Evolutionary conservation across 2,888 invertebrate species (phyloP), one percentile per base, ranked within the genome.

Genomic region (Neelides folsomi): DNA sequence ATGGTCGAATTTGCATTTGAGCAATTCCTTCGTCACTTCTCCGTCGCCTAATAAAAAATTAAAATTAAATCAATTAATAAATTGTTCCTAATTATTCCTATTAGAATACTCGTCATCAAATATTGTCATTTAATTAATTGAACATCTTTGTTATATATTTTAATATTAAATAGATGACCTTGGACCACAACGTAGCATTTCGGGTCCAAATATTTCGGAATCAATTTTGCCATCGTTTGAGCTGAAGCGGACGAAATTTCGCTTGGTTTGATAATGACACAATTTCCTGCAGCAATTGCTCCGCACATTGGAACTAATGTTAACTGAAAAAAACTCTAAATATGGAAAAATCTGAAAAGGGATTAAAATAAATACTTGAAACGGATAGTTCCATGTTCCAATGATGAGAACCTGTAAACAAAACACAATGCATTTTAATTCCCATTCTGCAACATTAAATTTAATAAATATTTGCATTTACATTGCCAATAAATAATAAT

Each of bases 311-410:
- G 94, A 49, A 82, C 72, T 18, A 93, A 67, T 1, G 82, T 73
- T 52, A 95, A 73, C 66, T 89, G 88, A 15, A 94, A 68, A 0
- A 39, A n/a, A n/a, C 39, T 5, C 9, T 39, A 8, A 39, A 39
- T 39, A 13, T 39, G 13, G n/a, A 39, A 3, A n/a, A 8, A 39
- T 12, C 9, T 36, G 9, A 39, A 39, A n/a, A 3, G 8, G 4
- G n/a, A 13, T 5, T n/a, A n/a, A n/a, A 39, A 39, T 13, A 13
- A 13, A 15, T 2, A 55, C 39, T 42, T 55, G 55, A 42, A 55
- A 58, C 7, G 97, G 95, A 73, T 95, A 97, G 74, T 97, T 97
- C 97, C 95, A 97, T 1, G 95, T 86, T 0, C 92, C 89, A 56
- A 89, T 81, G 1, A 88, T 75, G 5, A 98, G 76, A 4, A 54